phyloP scores from a whole-genome alignment of 2,113 vertebrate genomes.

The Mormyrus lacerda region DNA sequence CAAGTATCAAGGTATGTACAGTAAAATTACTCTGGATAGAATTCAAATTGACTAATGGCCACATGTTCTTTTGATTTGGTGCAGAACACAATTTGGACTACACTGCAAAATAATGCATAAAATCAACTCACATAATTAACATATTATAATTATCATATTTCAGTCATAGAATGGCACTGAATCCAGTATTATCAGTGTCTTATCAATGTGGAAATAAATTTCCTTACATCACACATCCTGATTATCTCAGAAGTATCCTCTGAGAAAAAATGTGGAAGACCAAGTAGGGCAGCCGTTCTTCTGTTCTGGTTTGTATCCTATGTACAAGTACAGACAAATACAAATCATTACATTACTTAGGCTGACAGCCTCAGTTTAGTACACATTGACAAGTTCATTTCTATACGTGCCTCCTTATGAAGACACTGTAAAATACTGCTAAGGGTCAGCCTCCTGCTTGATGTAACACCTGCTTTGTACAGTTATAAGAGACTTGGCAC shows the following conservation, averaged over 20 bases:
- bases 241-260: slow-evolving; percentile 18
- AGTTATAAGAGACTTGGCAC: slow-evolving; percentile 3
- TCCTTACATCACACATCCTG: slow-evolving; percentile 14
- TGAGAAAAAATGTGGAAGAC: slow-evolving; percentile 10
- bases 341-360: too few relatives aligned
- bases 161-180: not conserved
- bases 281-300: slow-evolving; percentile 21
- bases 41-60: not conserved
- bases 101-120: not conserved
- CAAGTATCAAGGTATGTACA: not conserved
- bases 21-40: not conserved
- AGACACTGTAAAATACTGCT: not conserved
- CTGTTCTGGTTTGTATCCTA: slow-evolving; percentile 27
- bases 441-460: not conserved
- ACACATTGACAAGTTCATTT: not conserved
- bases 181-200: not conserved
- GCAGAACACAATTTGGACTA: not conserved
- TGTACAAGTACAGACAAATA: not conserved
- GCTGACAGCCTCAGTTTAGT: not conserved
- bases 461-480: not conserved
- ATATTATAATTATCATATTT: not conserved
- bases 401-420: not conserved
- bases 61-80: not conserved
- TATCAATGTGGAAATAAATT: not conserved
- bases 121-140: not conserved